phyloP scores from a whole-genome alignment of 2,888 invertebrate genomes.

The Philereme transversata region DNA sequence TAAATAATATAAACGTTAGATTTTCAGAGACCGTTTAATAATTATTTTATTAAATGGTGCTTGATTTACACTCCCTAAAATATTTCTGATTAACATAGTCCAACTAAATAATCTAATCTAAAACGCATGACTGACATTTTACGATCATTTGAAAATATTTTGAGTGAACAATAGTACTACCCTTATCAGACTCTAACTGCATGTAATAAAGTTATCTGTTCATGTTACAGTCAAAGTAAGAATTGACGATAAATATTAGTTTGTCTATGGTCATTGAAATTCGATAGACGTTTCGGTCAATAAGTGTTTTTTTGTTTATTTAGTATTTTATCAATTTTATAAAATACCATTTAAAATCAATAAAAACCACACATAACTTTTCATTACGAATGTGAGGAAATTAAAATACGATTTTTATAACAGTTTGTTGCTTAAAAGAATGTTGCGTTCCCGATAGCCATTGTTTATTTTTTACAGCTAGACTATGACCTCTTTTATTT shows the following conservation, averaged over 20 bases:
- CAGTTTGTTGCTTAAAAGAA: no score
- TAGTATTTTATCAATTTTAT: no score
- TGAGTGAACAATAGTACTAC: conserved; percentile 28
- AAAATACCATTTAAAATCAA: no score
- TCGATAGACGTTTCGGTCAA: background rate
- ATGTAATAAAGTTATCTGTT: conserved; percentile 26
- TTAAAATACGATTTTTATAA: no score
- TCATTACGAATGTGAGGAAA: no score
- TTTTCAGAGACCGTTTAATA: no score
- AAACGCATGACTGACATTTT: conserved; percentile 27
- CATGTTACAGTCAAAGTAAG: conserved; percentile 10
- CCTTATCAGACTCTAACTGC: conserved; percentile 36
- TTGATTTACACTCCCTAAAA: background rate
- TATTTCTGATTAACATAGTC: conserved; percentile 18
- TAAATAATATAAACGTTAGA: no score
- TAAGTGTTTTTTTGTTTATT: no score
- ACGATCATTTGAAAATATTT: conserved; percentile 37
- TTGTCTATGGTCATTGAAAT: background rate
- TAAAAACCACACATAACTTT: no score
- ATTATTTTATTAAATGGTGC: background rate
- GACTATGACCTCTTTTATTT: no score
- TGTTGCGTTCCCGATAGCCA: no score
- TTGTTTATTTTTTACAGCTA: no score
- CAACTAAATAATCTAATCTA: conserved; percentile 28
- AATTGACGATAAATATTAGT: background rate